Conservation (phyloP, 2,888 invertebrate genomes). For the Nomada hirtipes region DNA sequence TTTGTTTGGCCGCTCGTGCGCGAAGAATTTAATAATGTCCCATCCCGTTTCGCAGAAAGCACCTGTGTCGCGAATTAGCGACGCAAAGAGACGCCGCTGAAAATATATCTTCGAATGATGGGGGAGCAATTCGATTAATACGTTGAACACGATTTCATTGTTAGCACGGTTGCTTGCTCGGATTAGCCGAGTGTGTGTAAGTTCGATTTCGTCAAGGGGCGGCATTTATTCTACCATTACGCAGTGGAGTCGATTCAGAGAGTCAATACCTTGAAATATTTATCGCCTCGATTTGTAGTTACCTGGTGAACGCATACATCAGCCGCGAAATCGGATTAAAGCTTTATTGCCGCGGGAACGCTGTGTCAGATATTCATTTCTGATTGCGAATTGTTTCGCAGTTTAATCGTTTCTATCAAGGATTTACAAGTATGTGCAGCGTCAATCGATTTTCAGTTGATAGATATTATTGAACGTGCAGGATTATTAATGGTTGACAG, state of each 20-base stretch:
- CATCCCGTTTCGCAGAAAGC: conserved; percentile 4
- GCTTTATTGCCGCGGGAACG: neutral
- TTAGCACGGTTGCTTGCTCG: conserved; percentile 14
- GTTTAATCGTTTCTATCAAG: neutral
- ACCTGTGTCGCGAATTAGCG: conserved; percentile 19
- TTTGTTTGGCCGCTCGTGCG: conserved; percentile 31
- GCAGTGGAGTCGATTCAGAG: neutral
- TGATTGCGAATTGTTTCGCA: conserved; percentile 13
- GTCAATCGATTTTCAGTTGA: neutral
- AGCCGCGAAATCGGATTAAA: conserved; percentile 24
- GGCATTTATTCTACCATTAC: conserved; percentile 6
- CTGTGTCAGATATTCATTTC: neutral
- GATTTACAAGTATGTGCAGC: neutral
- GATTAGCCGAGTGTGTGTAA: conserved; percentile 20
- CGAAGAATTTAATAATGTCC: conserved; percentile 49
- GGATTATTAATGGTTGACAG: neutral
- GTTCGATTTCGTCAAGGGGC: conserved; percentile 2
- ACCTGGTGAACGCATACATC: conserved; percentile 7
- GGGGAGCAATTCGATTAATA: neutral
- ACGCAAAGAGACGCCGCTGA: neutral
- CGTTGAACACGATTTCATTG: neutral
- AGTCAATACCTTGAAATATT: conserved; percentile 39
- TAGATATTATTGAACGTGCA: neutral
- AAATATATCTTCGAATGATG: conserved; percentile 28
- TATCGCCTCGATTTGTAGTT: conserved; percentile 24